A percentile compares a stretch with the other conserved stretches of the same genome.
phyloP scores from a whole-genome alignment of 2,113 vertebrate species.

The Hypocryptadius cinnamomeus region DNA sequence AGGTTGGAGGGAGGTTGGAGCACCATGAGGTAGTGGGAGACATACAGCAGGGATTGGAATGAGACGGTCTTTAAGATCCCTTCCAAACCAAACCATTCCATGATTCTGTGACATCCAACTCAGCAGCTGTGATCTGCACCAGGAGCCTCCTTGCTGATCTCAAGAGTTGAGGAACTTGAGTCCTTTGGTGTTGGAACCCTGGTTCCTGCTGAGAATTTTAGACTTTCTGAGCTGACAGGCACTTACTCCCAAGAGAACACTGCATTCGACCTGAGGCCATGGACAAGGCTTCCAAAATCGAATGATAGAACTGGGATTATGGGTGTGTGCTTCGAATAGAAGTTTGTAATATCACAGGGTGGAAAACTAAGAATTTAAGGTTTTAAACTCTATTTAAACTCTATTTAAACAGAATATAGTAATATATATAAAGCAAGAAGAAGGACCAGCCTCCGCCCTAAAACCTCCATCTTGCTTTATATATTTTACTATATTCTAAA shows the following conservation, averaged over 20 bases:
- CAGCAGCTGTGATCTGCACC: neutral
- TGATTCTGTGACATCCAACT: neutral
- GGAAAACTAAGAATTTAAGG: neutral
- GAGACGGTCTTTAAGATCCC: too few relatives aligned
- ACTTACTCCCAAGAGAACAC: accelerated
- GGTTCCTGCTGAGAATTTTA: neutral
- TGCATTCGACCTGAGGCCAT: neutral
- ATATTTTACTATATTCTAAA: neutral
- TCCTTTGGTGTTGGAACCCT: neutral
- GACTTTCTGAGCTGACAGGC: neutral
- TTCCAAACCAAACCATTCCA: neutral
- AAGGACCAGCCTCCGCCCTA: neutral
- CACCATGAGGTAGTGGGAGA: neutral
- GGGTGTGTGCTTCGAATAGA: neutral
- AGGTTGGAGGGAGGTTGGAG: neutral
- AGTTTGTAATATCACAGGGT: neutral
- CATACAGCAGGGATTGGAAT: neutral
- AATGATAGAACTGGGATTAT: neutral
- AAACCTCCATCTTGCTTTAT: neutral
- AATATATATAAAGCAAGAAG: neutral
- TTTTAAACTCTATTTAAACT: too few relatives aligned
- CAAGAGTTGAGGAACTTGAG: neutral
- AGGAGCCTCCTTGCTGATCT: neutral
- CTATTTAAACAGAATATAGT: too few relatives aligned
- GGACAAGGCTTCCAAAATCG: neutral